Conservation (phyloP, 2,888 invertebrate genomes). For the Harpalus rubripes region DNA sequence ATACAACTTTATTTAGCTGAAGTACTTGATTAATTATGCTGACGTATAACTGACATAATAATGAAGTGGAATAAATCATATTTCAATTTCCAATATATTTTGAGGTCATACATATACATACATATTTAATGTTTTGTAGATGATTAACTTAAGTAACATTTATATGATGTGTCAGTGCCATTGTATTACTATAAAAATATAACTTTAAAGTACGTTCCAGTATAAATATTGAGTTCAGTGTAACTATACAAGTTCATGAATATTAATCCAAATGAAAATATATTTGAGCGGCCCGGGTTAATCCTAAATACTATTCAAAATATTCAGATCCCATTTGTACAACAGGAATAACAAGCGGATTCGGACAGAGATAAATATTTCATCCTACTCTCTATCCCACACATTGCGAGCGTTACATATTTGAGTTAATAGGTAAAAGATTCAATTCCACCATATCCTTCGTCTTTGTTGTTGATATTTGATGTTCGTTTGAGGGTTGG, state of each 20-base stretch:
- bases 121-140: too few relatives aligned
- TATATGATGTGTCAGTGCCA: too few relatives aligned
- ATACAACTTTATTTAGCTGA: too few relatives aligned
- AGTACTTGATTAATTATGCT: too few relatives aligned
- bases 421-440: not conserved
- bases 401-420: not conserved
- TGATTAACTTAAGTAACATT: too few relatives aligned
- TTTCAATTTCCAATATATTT: too few relatives aligned
- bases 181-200: too few relatives aligned
- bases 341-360: slow-evolving; percentile 28
- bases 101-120: too few relatives aligned
- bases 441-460: not conserved
- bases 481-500: slow-evolving; percentile 1
- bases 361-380: not conserved
- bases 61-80: too few relatives aligned
- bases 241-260: slow-evolving; percentile 8
- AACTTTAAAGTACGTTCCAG: too few relatives aligned
- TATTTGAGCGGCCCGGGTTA: slow-evolving; percentile 22
- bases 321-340: slow-evolving; percentile 45
- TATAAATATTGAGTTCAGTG: too few relatives aligned
- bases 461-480: not conserved
- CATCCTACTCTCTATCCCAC: not conserved
- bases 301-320: slow-evolving; percentile 53
- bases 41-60: too few relatives aligned
- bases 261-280: slow-evolving; percentile 35